Base-by-base conservation (phyloP, 2,888 invertebrate genomes). In the Toxonevra muliebris region DNA sequence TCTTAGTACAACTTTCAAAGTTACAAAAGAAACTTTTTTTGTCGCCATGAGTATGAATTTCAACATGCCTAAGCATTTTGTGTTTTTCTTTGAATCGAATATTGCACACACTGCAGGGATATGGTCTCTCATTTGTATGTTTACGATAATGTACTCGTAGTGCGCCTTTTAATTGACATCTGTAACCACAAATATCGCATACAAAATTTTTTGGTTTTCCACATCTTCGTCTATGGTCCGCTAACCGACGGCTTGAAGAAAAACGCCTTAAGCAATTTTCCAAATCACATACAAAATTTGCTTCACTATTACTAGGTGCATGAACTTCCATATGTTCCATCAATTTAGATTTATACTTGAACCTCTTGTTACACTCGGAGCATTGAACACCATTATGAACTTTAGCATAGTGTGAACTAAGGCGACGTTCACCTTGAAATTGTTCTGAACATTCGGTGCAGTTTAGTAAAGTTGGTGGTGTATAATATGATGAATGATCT, bases 251-350 rank as follows among this genome's bases (percentile, higher is more conserved):
- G 4, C 65, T 62, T 20, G 73, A 76, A 11, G 75, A 74, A 67
- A 80, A 80, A 7, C 75, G 73, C 52, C 80, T 80, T 9, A 70
- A 76, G 43, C 80, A 80, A 55, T 77, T 79, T 1, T 79, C 68
- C 72, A 78, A 72, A 20, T 67, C 68, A 63, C 79, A 79, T 0
- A 62, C 55, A 30, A 79, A 77, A 50, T 76, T 75, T 2, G 77
- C 73, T 30, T 76, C 76, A n/a, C 67, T 30, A 4, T 30, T 30
- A 30, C 30, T 30, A 4, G 30, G 30, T 7, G 30, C 30, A 30
- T 30, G 30, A 30, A 30, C 30, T 30, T 30, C 30, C 30, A 30
- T 30, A 30, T 30, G 30, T 30, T 30, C 30, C 30, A 30, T 30
- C 7, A 30, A 30, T 30, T 30, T 30, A 30, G 30, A 30, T 30